Conservation (phyloP, 1,140 invertebrate species). For the Ceratitis capitata region DNA sequence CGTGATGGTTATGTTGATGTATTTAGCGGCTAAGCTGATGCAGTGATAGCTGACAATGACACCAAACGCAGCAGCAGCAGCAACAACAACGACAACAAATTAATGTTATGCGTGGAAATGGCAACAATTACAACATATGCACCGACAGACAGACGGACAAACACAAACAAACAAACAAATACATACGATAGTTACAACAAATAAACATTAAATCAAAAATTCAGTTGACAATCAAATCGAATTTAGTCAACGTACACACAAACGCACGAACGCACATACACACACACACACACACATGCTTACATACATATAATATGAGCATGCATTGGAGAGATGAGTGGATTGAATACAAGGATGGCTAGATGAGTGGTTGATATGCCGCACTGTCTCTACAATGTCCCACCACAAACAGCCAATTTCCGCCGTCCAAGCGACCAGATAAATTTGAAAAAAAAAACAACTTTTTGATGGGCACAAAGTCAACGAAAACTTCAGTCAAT, state of each 20-base stretch:
- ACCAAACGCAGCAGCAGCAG: not conserved
- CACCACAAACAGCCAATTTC: slow-evolving; percentile 20
- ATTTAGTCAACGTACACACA: not conserved
- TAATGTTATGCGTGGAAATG: not conserved
- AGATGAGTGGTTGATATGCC: not conserved
- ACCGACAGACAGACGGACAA: not conserved
- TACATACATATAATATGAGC: no score
- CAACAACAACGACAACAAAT: not conserved
- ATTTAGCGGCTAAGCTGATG: not conserved
- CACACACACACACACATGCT: not conserved
- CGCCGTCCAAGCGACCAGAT: slow-evolving; percentile 13
- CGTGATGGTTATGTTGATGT: not conserved
- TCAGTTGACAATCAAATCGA: slow-evolving; percentile 38
- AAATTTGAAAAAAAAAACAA: slow-evolving; percentile 13
- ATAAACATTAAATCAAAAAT: slow-evolving; percentile 39
- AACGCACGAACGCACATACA: not conserved
- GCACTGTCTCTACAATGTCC: not conserved
- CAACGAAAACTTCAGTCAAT: not conserved
- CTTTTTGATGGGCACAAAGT: not conserved
- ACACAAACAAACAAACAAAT: slow-evolving; percentile 11
- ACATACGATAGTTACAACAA: not conserved
- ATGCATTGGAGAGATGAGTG: not conserved
- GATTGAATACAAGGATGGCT: not conserved
- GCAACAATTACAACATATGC: slow-evolving; percentile 7
- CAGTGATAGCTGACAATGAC: slow-evolving; percentile 35